Conservation (phyloP, 2,888 invertebrate species). For the Diplolepis rosae region DNA sequence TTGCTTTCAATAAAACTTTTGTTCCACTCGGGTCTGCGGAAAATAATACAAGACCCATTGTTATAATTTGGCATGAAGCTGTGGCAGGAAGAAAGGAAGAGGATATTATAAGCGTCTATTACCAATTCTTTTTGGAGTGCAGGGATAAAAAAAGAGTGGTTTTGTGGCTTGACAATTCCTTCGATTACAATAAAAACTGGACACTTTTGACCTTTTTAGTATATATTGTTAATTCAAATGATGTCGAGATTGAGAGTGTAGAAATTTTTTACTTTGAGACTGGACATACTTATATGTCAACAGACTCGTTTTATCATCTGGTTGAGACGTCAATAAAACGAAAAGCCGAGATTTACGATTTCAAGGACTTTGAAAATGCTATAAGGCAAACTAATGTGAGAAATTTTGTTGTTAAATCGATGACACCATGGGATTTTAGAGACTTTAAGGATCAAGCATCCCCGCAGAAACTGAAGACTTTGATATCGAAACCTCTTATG, state of each 20-base stretch:
- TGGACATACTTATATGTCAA: constrained; percentile 5
- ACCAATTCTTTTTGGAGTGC: constrained; percentile 17
- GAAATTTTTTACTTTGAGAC: constrained; percentile 22
- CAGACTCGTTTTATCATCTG: constrained; percentile 18
- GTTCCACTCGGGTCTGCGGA: not conserved
- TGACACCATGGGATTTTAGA: constrained; percentile 23
- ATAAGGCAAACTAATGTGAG: not conserved
- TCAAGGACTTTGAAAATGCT: constrained; percentile 24
- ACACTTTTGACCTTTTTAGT: constrained; percentile 2
- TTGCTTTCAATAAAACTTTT: constrained; percentile 9
- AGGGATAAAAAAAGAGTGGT: constrained; percentile 21
- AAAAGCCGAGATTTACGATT: constrained; percentile 17
- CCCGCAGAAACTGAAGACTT: constrained; percentile 11
- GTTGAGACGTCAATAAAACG: constrained; percentile 16
- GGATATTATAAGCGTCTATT: constrained; percentile 14
- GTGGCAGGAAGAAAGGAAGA: constrained; percentile 9
- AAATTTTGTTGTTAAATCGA: not conserved
- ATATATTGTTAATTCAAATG: constrained; percentile 18
- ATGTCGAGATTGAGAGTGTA: not conserved
- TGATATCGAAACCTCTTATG: constrained; percentile 9
- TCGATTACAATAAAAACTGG: constrained; percentile 33
- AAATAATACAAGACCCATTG: not conserved
- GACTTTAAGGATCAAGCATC: not conserved
- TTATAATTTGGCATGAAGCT: constrained; percentile 21
- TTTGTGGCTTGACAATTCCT: constrained; percentile 33